phyloP scores from a whole-genome alignment of 2,888 invertebrate genomes.

The Ptilodon capucinus region DNA sequence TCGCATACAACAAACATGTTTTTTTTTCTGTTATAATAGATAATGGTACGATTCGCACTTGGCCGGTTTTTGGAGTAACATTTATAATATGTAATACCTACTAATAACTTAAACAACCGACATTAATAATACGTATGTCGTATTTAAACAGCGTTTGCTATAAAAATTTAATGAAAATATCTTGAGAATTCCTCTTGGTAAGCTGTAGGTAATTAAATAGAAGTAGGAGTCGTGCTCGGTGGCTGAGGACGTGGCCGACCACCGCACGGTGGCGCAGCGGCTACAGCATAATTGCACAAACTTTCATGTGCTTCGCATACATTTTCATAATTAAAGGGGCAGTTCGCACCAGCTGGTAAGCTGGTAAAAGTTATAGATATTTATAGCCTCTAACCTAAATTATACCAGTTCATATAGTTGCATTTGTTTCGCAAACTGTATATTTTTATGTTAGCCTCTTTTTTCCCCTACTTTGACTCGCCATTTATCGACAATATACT shows the following conservation, averaged over 20 bases:
- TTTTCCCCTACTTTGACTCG: no score
- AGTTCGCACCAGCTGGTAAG: slow-evolving; percentile 70
- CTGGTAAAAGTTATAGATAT: slow-evolving; percentile 64
- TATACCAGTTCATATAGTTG: slow-evolving; percentile 41
- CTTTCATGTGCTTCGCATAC: slow-evolving; percentile 81
- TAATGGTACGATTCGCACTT: no score
- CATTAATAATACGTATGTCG: no score
- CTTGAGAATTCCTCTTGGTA: slow-evolving; percentile 59
- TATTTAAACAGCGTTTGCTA: no score
- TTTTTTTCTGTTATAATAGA: no score
- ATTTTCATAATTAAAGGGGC: slow-evolving; percentile 81
- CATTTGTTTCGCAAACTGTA: no score
- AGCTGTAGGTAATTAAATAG: slow-evolving; percentile 72
- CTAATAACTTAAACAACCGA: no score
- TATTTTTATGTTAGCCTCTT: no score
- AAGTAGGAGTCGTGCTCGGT: slow-evolving; percentile 59
- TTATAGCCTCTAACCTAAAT: slow-evolving; percentile 62
- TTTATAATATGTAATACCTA: no score
- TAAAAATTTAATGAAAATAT: slow-evolving; percentile 47
- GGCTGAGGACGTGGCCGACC: slow-evolving; percentile 67
- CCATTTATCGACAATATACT: no score
- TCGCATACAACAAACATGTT: no score
- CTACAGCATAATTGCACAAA: slow-evolving; percentile 77
- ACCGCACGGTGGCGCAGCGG: slow-evolving; percentile 55
- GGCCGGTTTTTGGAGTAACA: no score